A percentile compares a stretch with the other conserved stretches of the same genome.
Conservation (phyloP, 1,140 invertebrate species). For the Solen grandis region DNA sequence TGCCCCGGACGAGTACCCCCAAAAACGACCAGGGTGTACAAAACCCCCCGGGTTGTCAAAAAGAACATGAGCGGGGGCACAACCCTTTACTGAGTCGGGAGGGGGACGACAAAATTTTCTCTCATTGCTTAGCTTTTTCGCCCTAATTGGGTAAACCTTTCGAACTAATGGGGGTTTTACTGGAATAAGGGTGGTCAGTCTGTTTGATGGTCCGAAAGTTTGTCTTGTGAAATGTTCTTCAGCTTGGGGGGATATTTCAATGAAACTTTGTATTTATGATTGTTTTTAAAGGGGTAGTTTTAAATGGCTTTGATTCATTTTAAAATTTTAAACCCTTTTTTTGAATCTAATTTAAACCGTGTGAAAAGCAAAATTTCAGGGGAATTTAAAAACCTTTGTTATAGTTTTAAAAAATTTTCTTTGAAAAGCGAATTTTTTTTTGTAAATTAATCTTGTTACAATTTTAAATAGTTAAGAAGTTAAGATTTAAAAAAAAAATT, state of each 20-base stretch:
- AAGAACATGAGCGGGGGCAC: slow-evolving; percentile 72
- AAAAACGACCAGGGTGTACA: slow-evolving; percentile 86
- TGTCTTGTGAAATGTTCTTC: not conserved
- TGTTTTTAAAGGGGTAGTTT: no score
- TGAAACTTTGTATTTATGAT: not conserved
- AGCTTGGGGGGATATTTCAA: not conserved
- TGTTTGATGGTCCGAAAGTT: no score
- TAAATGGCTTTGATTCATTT: no score
- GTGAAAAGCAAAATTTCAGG: not conserved
- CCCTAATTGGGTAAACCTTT: no score
- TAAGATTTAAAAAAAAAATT: no score
- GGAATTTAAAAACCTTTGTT: not conserved
- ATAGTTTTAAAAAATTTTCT: not conserved
- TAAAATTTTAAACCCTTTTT: not conserved
- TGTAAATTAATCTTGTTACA: not conserved
- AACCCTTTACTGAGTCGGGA: slow-evolving; percentile 73
- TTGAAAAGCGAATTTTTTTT: not conserved
- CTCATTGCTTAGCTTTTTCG: no score
- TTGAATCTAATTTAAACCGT: not conserved
- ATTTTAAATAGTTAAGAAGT: no score
- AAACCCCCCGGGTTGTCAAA: slow-evolving; percentile 83
- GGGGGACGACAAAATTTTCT: no score
- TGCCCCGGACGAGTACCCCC: slow-evolving; percentile 94
- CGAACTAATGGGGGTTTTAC: no score
- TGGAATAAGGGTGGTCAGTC: no score